A percentile compares a stretch with the other conserved stretches of the same genome.
phyloP scores from a whole-genome alignment of 2,797 vertebrate genomes.

The Valencia hispanica region DNA sequence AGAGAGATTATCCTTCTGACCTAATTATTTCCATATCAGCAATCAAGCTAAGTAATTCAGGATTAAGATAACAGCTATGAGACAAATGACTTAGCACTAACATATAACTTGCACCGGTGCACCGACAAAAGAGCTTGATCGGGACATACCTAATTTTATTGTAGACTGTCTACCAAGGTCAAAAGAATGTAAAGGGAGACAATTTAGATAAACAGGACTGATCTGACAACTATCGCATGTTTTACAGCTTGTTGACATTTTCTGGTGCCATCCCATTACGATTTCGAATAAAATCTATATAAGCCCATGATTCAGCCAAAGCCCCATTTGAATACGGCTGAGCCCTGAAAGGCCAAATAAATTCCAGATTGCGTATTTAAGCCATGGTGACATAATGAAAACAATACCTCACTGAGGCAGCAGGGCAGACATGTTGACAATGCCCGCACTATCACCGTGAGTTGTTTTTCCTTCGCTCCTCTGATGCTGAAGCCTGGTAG shows the following conservation, averaged over 20 bases:
- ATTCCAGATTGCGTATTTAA: conserved; percentile 50
- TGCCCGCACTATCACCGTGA: conserved; percentile 34
- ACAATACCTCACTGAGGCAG: conserved; percentile 50
- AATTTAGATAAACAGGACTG: conserved; percentile 15
- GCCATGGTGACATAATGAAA: conserved; percentile 47
- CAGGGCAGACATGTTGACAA: conserved; percentile 39
- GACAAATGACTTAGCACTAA: neutral
- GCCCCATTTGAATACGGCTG: conserved; percentile 45
- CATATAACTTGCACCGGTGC: neutral
- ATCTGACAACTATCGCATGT: conserved; percentile 21
- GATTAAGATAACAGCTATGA: no score
- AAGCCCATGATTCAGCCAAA: conserved; percentile 39
- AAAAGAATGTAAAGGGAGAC: no score
- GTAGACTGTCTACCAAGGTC: neutral
- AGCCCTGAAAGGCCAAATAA: conserved; percentile 42
- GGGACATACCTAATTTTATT: neutral
- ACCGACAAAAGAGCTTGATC: neutral
- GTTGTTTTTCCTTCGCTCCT: conserved; percentile 28
- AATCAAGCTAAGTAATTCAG: no score
- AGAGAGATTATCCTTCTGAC: no score
- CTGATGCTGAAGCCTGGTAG: conserved; percentile 31
- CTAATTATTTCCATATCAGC: no score
- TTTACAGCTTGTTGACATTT: conserved; percentile 33
- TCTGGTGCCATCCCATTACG: conserved; percentile 31
- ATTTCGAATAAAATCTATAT: conserved; percentile 35